phyloP scores from a whole-genome alignment of 2,797 vertebrate genomes.

The Pangasius sanitwongsei region DNA sequence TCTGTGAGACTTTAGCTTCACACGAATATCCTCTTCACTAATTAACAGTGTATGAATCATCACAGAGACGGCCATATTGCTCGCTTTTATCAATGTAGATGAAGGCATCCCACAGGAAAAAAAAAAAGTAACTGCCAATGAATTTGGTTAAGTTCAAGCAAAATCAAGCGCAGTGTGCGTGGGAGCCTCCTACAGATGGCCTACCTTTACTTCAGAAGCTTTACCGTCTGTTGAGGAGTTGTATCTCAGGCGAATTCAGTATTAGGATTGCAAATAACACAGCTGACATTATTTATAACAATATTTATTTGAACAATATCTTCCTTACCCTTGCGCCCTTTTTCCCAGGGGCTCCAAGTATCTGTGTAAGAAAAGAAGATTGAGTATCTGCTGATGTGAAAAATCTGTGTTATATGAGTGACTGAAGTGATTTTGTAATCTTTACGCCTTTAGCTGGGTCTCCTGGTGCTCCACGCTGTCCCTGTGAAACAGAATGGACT shows the following conservation, averaged over 20 bases:
- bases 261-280: background rate
- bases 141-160: conserved; percentile 28
- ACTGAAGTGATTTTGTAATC: background rate
- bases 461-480: conserved; percentile 78
- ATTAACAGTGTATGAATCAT: conserved; percentile 53
- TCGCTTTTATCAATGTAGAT: conserved; percentile 48
- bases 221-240: background rate
- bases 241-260: background rate
- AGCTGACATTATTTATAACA: background rate
- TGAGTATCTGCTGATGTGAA: conserved; percentile 11
- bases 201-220: conserved; percentile 20
- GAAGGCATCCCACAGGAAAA: conserved; percentile 27
- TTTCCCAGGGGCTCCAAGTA: conserved; percentile 84
- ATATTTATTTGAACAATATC: background rate
- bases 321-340: conserved; percentile 83
- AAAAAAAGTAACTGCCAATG: conserved; percentile 28
- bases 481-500: conserved; percentile 61
- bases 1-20: conserved; percentile 55
- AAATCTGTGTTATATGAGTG: background rate
- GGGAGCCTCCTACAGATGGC: conserved; percentile 15
- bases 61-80: conserved; percentile 55
- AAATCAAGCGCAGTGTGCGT: conserved; percentile 8
- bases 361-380: conserved; percentile 65
- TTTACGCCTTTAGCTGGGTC: conserved; percentile 86
- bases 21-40: conserved; percentile 58